Base-by-base conservation (phyloP, 2,797 vertebrate genomes). In the Spea hammondii region DNA sequence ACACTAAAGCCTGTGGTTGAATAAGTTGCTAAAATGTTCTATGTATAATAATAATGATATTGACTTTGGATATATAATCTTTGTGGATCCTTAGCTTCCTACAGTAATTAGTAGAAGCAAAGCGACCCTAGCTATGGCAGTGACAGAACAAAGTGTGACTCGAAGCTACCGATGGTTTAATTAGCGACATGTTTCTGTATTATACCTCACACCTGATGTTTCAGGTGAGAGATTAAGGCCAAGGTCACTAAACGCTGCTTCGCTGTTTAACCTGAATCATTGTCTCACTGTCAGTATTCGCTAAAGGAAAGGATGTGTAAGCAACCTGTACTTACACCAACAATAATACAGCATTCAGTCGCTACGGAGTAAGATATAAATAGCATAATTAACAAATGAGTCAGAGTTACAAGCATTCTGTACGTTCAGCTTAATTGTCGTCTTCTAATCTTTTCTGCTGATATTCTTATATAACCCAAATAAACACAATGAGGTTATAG, bases 181-280 rank as follows among this genome's bases (percentile, higher is more conserved):
- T 71, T 71, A 55, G 69, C 14, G 10, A 51, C 8, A 13, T 32
- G 14, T 11, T 8, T 51, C 68, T 54, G 10, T 14, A 68, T 50
- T 50, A 6, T 45, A 50, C 12, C 47, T 49, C 4, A n/a, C 66
- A 68, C 4, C 50, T 53, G 11, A 54, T 70, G 68, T 70, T 70
- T 70, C 17, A 54, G 49, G 68, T 70, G 17, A 70, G 17, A n/a
- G 68, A 17, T 54, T 53, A 54, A 32, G 68, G 49, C 8, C 13
- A 53, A 8, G 50, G 49, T 54, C 49, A 8, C 65, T 70, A 9
- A 54, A 54, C 13, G 4, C 45, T 53, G 68, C 45, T 32, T 44
- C 4, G 17, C 46, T 6, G 1, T 49, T 68, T 68, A 68, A 68
- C 65, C 65, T 48, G 45, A 47, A 66, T 66, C 13, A 46, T 66